Evolutionary conservation across 2,888 invertebrate genomes (phyloP).

Genomic region (Elmis aenea): DNA sequence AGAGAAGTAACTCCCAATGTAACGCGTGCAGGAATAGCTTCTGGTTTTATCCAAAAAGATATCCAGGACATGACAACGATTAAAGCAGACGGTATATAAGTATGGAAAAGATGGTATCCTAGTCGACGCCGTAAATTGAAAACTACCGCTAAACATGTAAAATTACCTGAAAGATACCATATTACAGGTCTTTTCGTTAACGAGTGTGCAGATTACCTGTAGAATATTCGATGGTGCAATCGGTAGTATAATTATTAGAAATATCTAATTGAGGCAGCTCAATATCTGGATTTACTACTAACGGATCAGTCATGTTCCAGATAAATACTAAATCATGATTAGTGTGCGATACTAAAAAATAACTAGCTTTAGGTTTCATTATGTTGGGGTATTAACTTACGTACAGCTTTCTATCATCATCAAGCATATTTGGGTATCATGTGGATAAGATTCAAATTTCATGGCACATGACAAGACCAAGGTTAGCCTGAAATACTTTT

Average conservation of each 20-base stretch:
- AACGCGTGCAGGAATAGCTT: slow-evolving; percentile 85
- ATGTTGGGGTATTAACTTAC: slow-evolving; percentile 42
- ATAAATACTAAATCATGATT: slow-evolving; percentile 84
- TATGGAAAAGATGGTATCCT: slow-evolving; percentile 87
- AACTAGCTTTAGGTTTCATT: no score
- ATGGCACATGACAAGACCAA: slow-evolving; percentile 88
- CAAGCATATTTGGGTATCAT: slow-evolving; percentile 88
- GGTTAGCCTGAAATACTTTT: slow-evolving; percentile 62
- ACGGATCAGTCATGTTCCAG: slow-evolving; percentile 82
- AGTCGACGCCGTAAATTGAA: slow-evolving; percentile 78
- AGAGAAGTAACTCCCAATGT: slow-evolving; percentile 84
- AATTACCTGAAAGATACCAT: slow-evolving; percentile 64
- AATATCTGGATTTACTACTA: slow-evolving; percentile 83
- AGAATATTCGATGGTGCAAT: slow-evolving; percentile 81
- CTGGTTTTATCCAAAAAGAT: slow-evolving; percentile 93
- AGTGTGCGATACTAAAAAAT: slow-evolving; percentile 71
- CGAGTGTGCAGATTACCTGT: slow-evolving; percentile 52
- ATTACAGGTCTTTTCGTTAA: not conserved
- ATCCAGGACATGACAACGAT: slow-evolving; percentile 96
- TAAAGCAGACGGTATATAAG: slow-evolving; percentile 85
- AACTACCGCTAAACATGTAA: slow-evolving; percentile 85
- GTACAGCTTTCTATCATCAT: slow-evolving; percentile 94
- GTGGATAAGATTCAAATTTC: slow-evolving; percentile 91
- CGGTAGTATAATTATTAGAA: slow-evolving; percentile 80
- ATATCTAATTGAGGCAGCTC: slow-evolving; percentile 86